Conservation (phyloP, 1,140 invertebrate species). For the Tribolium castaneum region DNA sequence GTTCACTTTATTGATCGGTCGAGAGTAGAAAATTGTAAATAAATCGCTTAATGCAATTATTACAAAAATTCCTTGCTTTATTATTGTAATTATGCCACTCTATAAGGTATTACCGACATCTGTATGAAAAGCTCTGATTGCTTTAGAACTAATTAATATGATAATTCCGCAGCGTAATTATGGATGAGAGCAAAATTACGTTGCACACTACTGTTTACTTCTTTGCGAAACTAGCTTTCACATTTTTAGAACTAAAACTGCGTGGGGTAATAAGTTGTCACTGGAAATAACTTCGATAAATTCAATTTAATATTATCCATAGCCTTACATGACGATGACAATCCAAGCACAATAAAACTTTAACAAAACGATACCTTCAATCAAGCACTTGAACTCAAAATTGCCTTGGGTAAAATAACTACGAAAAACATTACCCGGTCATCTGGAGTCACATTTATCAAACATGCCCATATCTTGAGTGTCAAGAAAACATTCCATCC, state of each 20-base stretch:
- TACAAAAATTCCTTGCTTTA: slow-evolving; percentile 6
- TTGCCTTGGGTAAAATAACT: neutral
- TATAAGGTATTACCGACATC: slow-evolving; percentile 6
- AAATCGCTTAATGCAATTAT: slow-evolving; percentile 17
- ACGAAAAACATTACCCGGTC: slow-evolving; percentile 20
- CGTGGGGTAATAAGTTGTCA: neutral
- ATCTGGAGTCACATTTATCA: slow-evolving; percentile 26
- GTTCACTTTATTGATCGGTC: slow-evolving; percentile 12
- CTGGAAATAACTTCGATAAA: neutral
- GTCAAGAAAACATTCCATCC: slow-evolving; percentile 24
- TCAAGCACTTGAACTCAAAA: slow-evolving; percentile 12
- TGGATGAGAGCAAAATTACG: neutral
- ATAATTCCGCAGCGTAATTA: neutral
- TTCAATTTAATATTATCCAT: slow-evolving; percentile 23
- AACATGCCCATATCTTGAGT: slow-evolving; percentile 20
- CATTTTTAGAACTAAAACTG: neutral
- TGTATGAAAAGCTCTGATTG: slow-evolving; percentile 16
- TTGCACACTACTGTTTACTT: neutral
- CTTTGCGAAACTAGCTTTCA: neutral
- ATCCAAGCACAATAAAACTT: slow-evolving; percentile 4
- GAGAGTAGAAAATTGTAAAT: slow-evolving; percentile 9
- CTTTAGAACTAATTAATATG: slow-evolving; percentile 22
- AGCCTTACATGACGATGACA: slow-evolving; percentile 12
- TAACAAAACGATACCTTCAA: slow-evolving; percentile 13
- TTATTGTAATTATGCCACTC: slow-evolving; percentile 24